Conservation (phyloP, 2,888 invertebrate species). For the Nomada ferruginata region DNA sequence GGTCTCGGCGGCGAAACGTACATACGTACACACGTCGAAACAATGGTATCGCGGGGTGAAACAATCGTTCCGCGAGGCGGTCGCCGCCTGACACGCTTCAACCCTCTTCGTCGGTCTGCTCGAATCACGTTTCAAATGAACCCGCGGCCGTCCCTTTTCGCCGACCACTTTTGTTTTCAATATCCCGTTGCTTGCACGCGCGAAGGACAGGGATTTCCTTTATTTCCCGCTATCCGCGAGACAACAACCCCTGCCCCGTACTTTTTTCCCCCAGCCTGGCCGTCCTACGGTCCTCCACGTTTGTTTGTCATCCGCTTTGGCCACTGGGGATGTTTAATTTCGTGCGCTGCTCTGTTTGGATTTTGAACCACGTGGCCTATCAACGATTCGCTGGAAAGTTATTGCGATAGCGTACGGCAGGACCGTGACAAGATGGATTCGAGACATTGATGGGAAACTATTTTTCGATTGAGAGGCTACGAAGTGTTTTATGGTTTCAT, state of each 20-base stretch:
- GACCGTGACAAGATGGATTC: no score
- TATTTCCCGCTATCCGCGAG: conserved; percentile 34
- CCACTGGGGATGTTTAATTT: conserved; percentile 42
- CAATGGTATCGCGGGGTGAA: conserved; percentile 60
- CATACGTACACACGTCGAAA: conserved; percentile 49
- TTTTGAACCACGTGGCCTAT: neutral
- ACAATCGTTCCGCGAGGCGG: conserved; percentile 42
- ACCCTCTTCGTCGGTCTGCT: conserved; percentile 42
- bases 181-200: conserved; percentile 49
- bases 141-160: conserved; percentile 5
- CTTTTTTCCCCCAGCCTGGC: conserved; percentile 18
- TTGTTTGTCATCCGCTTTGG: conserved; percentile 32
- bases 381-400: neutral
- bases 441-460: neutral
- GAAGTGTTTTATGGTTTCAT: no score
- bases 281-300: conserved; percentile 12
- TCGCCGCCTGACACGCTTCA: conserved; percentile 55
- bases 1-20: conserved; percentile 40
- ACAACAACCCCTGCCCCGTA: conserved; percentile 18
- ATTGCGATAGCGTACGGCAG: no score
- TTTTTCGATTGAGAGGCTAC: neutral
- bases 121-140: conserved; percentile 66
- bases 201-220: conserved; percentile 49
- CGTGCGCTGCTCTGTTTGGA: neutral
- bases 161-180: conserved; percentile 66